Percentiles rank a stretch among this genome's conserved stretches.
These are phyloP conservation scores for Notospermus geniculatus DNA, from an alignment of 1,140 invertebrate genomes.

Conservation along the genomic window DNA sequence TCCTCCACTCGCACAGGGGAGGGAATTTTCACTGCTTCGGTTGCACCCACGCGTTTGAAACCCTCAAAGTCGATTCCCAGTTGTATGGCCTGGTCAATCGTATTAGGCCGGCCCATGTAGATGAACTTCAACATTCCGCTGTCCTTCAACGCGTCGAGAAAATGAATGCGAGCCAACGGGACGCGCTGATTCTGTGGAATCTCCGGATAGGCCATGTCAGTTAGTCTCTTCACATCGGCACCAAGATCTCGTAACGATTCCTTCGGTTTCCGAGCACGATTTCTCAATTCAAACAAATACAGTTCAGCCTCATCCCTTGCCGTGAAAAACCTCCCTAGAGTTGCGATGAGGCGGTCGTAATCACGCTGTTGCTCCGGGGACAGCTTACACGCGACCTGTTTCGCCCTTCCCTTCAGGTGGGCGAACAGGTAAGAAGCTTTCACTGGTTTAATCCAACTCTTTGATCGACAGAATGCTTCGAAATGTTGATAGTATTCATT, in stretches of 20 bases:
- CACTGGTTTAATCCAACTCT: not conserved
- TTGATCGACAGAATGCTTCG: not conserved
- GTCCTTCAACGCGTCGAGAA: constrained; percentile 3
- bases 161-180: not conserved
- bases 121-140: not conserved
- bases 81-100: not conserved
- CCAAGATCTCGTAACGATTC: not conserved
- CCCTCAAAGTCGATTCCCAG: not conserved
- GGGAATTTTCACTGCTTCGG: no score
- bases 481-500: not conserved
- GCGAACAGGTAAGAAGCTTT: not conserved
- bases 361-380: not conserved
- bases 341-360: not conserved
- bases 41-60: not conserved
- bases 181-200: not conserved
- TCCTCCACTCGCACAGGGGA: no score
- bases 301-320: constrained; percentile 1
- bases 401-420: not conserved
- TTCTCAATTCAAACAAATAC: not conserved
- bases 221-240: not conserved
- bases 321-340: not conserved
- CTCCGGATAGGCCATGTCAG: constrained; percentile 5
- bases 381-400: not conserved
- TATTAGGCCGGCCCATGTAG: not conserved
- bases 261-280: not conserved